Conservation (phyloP, 2,113 vertebrate species). For the Morone saxatilis region DNA sequence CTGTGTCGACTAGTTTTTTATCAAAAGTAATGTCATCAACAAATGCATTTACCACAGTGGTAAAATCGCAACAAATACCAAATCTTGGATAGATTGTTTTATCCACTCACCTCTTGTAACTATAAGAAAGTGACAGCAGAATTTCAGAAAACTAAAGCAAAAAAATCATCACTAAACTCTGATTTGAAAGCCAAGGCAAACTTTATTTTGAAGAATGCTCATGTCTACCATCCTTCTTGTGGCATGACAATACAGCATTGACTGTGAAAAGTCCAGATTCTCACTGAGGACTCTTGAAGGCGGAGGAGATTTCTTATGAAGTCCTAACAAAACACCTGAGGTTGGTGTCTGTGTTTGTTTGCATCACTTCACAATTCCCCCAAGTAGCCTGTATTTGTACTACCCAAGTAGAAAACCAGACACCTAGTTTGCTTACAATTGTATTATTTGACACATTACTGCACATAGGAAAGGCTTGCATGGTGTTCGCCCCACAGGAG, state of each 20-base stretch:
- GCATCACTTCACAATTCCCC: conserved; percentile 19
- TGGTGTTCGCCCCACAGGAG: conserved; percentile 25
- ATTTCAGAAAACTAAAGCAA: not conserved
- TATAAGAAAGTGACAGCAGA: not conserved
- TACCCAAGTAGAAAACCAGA: conserved; percentile 6
- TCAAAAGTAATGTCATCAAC: too few species aligned
- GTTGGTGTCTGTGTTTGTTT: conserved; percentile 31
- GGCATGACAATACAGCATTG: not conserved
- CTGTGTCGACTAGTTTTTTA: too few species aligned
- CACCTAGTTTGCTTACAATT: conserved; percentile 32
- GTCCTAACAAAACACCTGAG: conserved; percentile 16
- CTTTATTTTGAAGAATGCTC: not conserved
- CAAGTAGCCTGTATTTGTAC: conserved; percentile 24
- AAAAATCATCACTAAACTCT: not conserved
- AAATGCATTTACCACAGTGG: too few species aligned
- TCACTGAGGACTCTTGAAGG: not conserved
- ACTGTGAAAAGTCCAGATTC: not conserved
- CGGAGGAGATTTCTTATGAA: not conserved
- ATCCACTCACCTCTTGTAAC: not conserved
- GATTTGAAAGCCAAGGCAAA: too few species aligned
- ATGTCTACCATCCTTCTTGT: not conserved
- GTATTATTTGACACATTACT: conserved; percentile 46
- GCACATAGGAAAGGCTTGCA: conserved; percentile 19
- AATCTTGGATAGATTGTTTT: not conserved
- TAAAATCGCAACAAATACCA: too few species aligned